A percentile compares a stretch with the other conserved stretches of the same genome.
Evolutionary conservation across 2,888 invertebrate species (phyloP).

Genomic region (Prostheceraeus crozeri): DNA sequence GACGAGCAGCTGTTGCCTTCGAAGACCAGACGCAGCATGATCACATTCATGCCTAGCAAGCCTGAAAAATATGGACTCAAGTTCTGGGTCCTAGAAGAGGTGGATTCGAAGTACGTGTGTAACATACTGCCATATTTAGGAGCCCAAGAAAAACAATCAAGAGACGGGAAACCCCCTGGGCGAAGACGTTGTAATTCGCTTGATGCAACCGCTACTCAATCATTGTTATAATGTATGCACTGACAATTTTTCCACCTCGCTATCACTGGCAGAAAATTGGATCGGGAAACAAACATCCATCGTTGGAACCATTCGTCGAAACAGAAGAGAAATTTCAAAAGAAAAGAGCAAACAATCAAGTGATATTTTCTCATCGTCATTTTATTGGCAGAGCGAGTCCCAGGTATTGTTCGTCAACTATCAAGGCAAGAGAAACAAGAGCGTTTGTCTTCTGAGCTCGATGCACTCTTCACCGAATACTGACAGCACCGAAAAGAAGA

Average conservation of each 20-base stretch:
- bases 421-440: conserved; percentile 14
- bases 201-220: conserved; percentile 5
- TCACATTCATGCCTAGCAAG: conserved; percentile 26
- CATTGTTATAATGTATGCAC: conserved; percentile 21
- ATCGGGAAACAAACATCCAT: conserved; percentile 10
- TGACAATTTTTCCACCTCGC: conserved; percentile 15
- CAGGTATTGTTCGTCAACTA: conserved; percentile 5
- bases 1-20: conserved; percentile 13
- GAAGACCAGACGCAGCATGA: conserved; percentile 4
- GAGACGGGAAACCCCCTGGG: conserved; percentile 13
- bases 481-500: conserved; percentile 14
- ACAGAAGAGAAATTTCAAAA: conserved; percentile 21
- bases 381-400: conserved; percentile 2
- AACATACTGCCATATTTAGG: conserved; percentile 9
- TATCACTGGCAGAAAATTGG: conserved; percentile 15
- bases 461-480: conserved; percentile 16
- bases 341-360: background rate
- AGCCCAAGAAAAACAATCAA: background rate
- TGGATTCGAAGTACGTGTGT: conserved; percentile 1
- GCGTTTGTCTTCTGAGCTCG: background rate
- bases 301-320: conserved; percentile 21
- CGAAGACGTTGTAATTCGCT: conserved; percentile 17
- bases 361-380: too few species aligned
- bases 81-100: conserved; percentile 7
- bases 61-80: conserved; percentile 9